Evolutionary conservation across 2,797 vertebrate genomes (phyloP).

Genomic region (Pelochelys cantorii): DNA sequence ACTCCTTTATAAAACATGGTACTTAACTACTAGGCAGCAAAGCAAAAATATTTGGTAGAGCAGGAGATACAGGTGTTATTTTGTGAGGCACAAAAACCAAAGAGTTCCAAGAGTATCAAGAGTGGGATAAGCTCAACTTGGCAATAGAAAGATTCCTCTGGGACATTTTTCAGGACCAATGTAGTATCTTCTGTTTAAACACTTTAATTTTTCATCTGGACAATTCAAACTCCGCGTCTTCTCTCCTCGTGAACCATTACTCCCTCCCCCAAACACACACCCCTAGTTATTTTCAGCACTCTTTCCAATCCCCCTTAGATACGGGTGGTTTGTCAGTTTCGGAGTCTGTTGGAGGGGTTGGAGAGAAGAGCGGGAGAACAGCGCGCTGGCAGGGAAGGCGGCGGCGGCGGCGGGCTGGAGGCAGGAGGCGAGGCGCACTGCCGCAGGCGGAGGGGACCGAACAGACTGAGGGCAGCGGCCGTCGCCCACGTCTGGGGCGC

Average conservation of each 20-base stretch:
- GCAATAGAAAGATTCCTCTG: neutral
- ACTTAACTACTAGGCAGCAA: neutral
- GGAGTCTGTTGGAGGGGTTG: neutral
- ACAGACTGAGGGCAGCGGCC: too few species aligned
- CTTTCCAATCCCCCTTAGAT: neutral
- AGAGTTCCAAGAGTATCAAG: neutral
- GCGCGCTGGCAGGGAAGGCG: neutral
- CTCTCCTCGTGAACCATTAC: neutral
- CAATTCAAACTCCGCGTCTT: neutral
- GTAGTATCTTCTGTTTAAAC: neutral
- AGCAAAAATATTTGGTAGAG: neutral
- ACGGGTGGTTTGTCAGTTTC: neutral
- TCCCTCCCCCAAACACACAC: neutral
- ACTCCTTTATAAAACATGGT: neutral
- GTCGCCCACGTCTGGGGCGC: too few species aligned
- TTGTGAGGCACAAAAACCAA: neutral
- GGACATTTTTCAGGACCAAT: neutral
- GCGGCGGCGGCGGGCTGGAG: constrained; percentile 9
- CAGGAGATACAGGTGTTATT: neutral
- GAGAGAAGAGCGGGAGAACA: neutral
- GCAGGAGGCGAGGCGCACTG: neutral
- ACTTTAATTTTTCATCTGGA: neutral
- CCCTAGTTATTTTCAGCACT: neutral
- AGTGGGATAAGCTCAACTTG: neutral
- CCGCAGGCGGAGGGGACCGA: too few species aligned